Percentiles rank a stretch among this genome's conserved stretches.
Evolutionary conservation across 2,113 vertebrate genomes (phyloP).

Genomic region (Sinocyclocheilus rhinocerous): DNA sequence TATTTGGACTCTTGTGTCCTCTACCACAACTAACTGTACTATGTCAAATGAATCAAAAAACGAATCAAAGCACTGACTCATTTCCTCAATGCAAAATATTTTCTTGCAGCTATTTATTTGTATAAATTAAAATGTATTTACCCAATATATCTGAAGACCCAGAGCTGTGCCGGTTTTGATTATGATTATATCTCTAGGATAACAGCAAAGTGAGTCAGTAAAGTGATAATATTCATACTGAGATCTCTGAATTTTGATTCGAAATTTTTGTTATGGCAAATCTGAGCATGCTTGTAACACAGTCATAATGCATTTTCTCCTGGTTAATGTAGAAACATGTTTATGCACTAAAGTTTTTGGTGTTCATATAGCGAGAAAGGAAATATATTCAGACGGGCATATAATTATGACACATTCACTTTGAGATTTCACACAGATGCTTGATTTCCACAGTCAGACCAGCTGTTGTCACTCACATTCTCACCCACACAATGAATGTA

Average conservation of each 20-base stretch:
- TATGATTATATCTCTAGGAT: constrained; percentile 14
- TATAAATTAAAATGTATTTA: background rate
- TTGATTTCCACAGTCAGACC: background rate
- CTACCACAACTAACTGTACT: constrained; percentile 22
- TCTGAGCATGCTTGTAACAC: background rate
- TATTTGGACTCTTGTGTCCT: background rate
- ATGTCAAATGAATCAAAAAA: background rate
- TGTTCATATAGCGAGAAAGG: background rate
- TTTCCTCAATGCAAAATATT: constrained; percentile 1
- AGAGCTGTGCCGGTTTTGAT: constrained; percentile 30
- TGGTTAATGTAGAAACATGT: background rate
- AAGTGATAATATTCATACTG: background rate
- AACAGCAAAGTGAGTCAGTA: background rate
- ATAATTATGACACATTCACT: background rate
- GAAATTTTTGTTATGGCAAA: background rate
- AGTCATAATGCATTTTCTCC: background rate
- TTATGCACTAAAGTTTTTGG: too few species aligned
- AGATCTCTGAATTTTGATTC: background rate
- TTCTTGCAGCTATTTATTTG: background rate
- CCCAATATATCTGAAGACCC: background rate
- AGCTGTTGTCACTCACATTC: constrained; percentile 17
- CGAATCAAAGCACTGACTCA: background rate
- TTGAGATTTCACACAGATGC: background rate
- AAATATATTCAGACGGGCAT: background rate
- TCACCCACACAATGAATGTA: constrained; percentile 32